phyloP scores from a whole-genome alignment of 2,113 vertebrate genomes.

The Dicrurus megarhynchus region DNA sequence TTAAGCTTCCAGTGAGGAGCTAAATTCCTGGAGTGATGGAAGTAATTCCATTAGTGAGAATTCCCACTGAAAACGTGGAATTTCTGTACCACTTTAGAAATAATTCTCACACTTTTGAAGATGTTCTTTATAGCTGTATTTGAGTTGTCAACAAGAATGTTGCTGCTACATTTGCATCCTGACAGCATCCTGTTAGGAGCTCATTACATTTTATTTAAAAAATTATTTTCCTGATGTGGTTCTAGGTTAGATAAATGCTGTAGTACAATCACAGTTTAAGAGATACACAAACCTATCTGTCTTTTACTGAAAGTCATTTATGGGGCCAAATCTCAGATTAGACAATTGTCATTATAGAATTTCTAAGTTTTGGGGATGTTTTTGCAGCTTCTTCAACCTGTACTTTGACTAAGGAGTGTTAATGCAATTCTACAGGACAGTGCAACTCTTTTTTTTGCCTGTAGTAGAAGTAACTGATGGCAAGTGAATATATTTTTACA shows the following conservation, averaged over 20 bases:
- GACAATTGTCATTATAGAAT: neutral
- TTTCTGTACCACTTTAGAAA: constrained; percentile 18
- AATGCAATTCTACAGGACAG: neutral
- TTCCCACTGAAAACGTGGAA: constrained; percentile 52
- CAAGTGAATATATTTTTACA: neutral
- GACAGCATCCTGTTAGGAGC: neutral
- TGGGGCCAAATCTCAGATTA: neutral
- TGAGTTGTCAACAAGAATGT: neutral
- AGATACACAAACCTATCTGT: neutral
- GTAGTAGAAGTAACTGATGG: neutral
- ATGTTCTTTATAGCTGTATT: neutral
- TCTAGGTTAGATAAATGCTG: neutral
- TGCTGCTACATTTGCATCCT: neutral
- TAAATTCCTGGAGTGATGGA: constrained; percentile 67
- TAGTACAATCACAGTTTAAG: neutral
- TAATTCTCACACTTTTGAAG: neutral
- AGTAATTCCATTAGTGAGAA: constrained; percentile 69
- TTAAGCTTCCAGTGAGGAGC: constrained; percentile 65
- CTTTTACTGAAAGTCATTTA: neutral
- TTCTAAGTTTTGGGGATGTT: neutral
- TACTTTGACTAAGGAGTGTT: neutral
- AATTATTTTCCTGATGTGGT: neutral
- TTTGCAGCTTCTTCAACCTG: neutral
- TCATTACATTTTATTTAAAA: neutral
- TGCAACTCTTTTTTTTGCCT: neutral